A percentile compares a stretch with the other conserved stretches of the same genome.
phyloP scores from a whole-genome alignment of 2,113 vertebrate genomes.

The Oceanodroma tethys region DNA sequence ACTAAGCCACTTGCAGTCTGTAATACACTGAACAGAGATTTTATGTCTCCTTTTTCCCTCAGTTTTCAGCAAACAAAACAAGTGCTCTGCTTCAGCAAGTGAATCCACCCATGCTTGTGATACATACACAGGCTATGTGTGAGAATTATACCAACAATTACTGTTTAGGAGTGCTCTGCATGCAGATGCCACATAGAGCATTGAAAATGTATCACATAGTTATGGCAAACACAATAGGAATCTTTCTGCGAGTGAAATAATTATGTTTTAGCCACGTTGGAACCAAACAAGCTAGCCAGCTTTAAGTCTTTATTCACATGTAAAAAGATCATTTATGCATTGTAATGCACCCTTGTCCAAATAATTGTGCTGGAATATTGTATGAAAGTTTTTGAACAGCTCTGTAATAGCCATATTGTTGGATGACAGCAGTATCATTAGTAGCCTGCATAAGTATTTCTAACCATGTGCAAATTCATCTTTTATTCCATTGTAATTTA shows the following conservation, averaged over 20 bases:
- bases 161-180: conserved; percentile 11
- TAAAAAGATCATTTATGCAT: conserved; percentile 26
- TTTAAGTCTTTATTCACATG: conserved; percentile 4
- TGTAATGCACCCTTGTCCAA: neutral
- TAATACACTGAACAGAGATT: neutral
- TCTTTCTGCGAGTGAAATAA: neutral
- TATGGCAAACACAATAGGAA: conserved; percentile 27
- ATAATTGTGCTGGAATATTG: conserved; percentile 19
- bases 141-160: conserved; percentile 38
- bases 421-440: neutral
- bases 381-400: neutral
- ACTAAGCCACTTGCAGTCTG: neutral
- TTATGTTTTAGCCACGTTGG: neutral
- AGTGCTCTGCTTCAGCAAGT: neutral
- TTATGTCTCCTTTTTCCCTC: neutral
- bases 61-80: neutral
- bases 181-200: neutral
- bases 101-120: neutral
- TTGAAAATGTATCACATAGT: neutral
- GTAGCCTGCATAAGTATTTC: neutral
- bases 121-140: neutral
- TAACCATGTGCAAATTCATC: neutral
- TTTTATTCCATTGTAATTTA: neutral
- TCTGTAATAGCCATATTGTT: neutral
- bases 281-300: neutral